phyloP scores from a whole-genome alignment of 2,797 vertebrate genomes.

The Australoheros facetus region DNA sequence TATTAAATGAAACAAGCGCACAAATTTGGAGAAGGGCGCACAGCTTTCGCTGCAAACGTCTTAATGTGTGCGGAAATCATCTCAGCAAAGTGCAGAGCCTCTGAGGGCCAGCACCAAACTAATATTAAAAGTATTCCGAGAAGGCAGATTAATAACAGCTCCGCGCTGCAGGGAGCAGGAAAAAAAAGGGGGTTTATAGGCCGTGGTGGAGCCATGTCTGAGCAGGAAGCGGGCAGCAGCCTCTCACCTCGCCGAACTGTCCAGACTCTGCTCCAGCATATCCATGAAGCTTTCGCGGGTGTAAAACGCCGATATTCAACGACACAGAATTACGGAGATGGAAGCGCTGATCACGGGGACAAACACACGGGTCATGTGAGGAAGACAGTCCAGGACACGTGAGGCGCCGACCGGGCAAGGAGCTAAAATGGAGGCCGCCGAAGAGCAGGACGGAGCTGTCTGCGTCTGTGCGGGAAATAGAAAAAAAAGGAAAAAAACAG shows the following conservation, averaged over 20 bases:
- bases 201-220: slow-evolving; percentile 61
- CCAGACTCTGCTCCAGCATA: slow-evolving; percentile 93
- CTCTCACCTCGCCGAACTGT: slow-evolving; percentile 88
- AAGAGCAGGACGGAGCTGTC: slow-evolving; percentile 46
- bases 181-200: slow-evolving; percentile 54
- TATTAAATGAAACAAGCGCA: slow-evolving; percentile 11
- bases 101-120: background rate
- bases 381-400: slow-evolving; percentile 86
- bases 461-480: slow-evolving; percentile 45
- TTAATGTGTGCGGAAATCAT: background rate
- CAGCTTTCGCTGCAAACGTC: background rate
- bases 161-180: slow-evolving; percentile 11
- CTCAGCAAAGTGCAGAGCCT: background rate
- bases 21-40: background rate
- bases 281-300: slow-evolving; percentile 82
- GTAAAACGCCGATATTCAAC: slow-evolving; percentile 76
- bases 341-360: slow-evolving; percentile 94
- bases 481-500: background rate
- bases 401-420: slow-evolving; percentile 82
- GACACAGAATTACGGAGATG: slow-evolving; percentile 80
- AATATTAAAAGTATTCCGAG: background rate
- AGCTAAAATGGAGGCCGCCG: slow-evolving; percentile 83
- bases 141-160: slow-evolving; percentile 6
- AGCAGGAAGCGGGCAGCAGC: slow-evolving; percentile 65
- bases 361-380: slow-evolving; percentile 98